Percentiles rank a stretch among this genome's conserved stretches.
Conservation (phyloP, 1,140 invertebrate genomes). For the Megalonaias nervosa region DNA sequence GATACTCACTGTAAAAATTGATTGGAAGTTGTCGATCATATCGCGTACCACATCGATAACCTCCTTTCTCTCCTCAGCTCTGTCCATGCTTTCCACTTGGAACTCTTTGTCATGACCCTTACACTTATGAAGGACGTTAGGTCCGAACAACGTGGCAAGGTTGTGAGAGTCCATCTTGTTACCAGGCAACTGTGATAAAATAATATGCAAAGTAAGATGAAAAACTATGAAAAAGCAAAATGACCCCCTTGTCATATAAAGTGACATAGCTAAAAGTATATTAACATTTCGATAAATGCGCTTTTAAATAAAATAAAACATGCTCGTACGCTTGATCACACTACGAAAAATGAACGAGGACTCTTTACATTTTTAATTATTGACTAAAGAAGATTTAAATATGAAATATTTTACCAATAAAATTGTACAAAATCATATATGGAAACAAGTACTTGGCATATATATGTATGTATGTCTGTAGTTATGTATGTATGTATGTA, state of each 20-base stretch:
- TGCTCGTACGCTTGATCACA: not conserved
- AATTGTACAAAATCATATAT: too few relatives aligned
- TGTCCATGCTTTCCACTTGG: constrained; percentile 74
- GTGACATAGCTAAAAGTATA: not conserved
- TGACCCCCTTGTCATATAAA: not conserved
- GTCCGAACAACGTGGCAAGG: constrained; percentile 93
- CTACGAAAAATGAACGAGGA: not conserved
- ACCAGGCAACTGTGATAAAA: constrained; percentile 76
- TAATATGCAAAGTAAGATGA: not conserved
- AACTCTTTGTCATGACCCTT: constrained; percentile 74
- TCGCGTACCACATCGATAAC: constrained; percentile 89
- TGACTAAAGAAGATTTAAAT: too few relatives aligned
- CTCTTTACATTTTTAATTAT: not conserved
- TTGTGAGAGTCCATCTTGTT: constrained; percentile 96
- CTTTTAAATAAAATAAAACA: not conserved
- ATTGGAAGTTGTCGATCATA: constrained; percentile 85
- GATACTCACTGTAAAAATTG: constrained; percentile 78
- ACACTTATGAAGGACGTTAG: constrained; percentile 89
- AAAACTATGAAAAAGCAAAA: not conserved
- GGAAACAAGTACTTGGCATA: too few relatives aligned
- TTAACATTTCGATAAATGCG: not conserved
- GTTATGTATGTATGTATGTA: not conserved
- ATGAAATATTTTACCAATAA: too few relatives aligned
- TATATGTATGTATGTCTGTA: not conserved
- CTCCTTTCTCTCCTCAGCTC: constrained; percentile 86